Evolutionary conservation across 2,797 vertebrate species (phyloP).

Genomic region (Oreortyx pictus): DNA sequence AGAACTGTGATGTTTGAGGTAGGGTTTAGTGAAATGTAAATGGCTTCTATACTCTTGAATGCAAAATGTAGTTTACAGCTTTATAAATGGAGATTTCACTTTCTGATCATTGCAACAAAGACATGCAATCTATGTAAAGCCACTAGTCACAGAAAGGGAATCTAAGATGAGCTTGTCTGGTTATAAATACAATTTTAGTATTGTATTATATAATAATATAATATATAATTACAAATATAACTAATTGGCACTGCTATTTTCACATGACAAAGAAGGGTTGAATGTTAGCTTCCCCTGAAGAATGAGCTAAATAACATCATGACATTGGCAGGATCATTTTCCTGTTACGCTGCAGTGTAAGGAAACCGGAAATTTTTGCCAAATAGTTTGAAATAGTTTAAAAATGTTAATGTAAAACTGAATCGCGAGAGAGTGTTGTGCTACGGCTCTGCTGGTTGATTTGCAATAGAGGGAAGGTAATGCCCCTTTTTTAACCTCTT

Average conservation of each 20-base stretch:
- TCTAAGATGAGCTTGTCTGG: not conserved
- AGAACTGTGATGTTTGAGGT: not conserved
- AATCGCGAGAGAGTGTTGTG: not conserved
- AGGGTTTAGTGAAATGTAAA: not conserved
- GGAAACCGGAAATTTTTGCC: not conserved
- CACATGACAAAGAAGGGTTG: not conserved
- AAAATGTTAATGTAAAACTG: not conserved
- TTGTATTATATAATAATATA: too few species aligned
- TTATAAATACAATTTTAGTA: not conserved
- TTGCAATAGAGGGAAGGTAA: not conserved
- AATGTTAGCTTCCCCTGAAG: not conserved
- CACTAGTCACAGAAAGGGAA: not conserved
- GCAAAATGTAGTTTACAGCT: not conserved
- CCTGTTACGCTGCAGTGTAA: not conserved
- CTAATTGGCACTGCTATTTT: not conserved
- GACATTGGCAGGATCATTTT: not conserved
- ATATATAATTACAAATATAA: not conserved
- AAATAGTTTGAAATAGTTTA: not conserved
- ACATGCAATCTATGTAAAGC: not conserved
- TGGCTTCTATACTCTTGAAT: not conserved
- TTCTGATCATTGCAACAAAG: not conserved
- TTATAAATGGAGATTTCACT: constrained; percentile 22
- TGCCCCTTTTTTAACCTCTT: not conserved
- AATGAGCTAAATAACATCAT: not conserved
- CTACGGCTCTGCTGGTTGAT: not conserved